Percentiles rank a stretch among this genome's conserved stretches.
These are phyloP conservation scores for Caenorhabditis latens DNA, from an alignment of 1,140 invertebrate genomes.

Conservation along the genomic window DNA sequence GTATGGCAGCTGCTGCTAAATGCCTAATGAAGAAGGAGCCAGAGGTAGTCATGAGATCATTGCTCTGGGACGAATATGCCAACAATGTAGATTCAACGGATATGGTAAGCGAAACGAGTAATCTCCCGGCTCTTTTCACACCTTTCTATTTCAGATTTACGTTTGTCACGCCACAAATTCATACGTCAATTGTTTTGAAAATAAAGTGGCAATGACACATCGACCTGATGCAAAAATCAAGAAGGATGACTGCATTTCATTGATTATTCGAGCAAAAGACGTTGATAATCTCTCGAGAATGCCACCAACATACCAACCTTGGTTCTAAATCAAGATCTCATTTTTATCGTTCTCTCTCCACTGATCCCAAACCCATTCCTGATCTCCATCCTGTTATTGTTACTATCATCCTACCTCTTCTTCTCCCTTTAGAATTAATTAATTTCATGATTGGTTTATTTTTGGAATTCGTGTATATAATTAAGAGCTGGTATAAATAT, in stretches of 20 bases:
- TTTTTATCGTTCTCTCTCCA: neutral
- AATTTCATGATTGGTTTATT: too few species aligned
- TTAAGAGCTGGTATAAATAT: too few species aligned
- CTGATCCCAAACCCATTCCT: neutral
- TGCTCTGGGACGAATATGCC: constrained; percentile 53
- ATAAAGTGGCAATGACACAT: neutral
- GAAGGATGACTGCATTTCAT: neutral
- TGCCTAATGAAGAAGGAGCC: constrained; percentile 39
- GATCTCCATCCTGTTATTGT: neutral
- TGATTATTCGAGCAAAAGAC: constrained; percentile 6
- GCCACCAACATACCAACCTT: constrained; percentile 33
- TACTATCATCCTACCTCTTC: too few species aligned
- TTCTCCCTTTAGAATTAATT: too few species aligned
- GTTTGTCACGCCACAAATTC: neutral
- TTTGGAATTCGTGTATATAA: too few species aligned
- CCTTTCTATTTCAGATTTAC: neutral
- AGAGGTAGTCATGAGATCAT: constrained; percentile 1
- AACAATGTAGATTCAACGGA: neutral
- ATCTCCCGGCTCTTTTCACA: neutral
- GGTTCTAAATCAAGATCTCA: constrained; percentile 43
- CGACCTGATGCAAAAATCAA: neutral
- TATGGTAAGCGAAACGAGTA: neutral
- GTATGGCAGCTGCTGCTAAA: constrained; percentile 14
- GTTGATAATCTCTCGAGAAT: neutral
- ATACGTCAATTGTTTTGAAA: neutral